Evolutionary conservation across 2,888 invertebrate genomes (phyloP).

Genomic region (Arrhopalites spinosus): DNA sequence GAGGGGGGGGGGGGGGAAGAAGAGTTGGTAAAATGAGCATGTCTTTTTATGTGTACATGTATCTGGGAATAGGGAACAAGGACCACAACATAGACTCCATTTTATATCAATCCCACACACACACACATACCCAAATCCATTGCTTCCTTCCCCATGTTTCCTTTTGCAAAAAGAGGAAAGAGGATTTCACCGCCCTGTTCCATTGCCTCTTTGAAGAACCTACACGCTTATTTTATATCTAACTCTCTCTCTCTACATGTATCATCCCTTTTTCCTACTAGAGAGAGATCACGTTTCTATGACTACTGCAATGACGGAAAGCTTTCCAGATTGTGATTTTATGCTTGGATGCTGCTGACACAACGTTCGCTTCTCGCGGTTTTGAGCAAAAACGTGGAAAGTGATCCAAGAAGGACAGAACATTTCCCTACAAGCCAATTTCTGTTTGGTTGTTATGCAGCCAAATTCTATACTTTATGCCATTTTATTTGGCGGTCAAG

Average conservation of each 20-base stretch:
- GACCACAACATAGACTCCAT: no score
- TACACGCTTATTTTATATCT: no score
- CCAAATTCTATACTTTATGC: no score
- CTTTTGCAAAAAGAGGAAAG: background rate
- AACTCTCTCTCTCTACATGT: no score
- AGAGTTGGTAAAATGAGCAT: background rate
- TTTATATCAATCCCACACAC: no score
- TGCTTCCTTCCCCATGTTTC: no score
- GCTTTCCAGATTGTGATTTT: constrained; percentile 29
- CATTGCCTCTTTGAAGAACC: no score
- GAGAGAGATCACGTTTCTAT: constrained; percentile 27
- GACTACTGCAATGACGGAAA: constrained; percentile 25
- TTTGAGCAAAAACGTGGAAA: constrained; percentile 3
- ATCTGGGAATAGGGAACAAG: no score
- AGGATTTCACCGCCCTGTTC: no score
- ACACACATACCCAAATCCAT: background rate
- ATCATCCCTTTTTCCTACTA: no score
- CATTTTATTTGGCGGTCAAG: no score
- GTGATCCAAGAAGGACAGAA: background rate
- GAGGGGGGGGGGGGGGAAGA: background rate
- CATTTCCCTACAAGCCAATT: background rate
- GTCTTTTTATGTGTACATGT: background rate
- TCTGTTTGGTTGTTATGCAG: no score
- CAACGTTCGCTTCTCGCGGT: constrained; percentile 4
- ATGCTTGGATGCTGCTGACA: constrained; percentile 28